Evolutionary conservation across 2,113 vertebrate species (phyloP), one percentile per base, ranked within the genome.

Genomic region (Ceuthmochares aereus): DNA sequence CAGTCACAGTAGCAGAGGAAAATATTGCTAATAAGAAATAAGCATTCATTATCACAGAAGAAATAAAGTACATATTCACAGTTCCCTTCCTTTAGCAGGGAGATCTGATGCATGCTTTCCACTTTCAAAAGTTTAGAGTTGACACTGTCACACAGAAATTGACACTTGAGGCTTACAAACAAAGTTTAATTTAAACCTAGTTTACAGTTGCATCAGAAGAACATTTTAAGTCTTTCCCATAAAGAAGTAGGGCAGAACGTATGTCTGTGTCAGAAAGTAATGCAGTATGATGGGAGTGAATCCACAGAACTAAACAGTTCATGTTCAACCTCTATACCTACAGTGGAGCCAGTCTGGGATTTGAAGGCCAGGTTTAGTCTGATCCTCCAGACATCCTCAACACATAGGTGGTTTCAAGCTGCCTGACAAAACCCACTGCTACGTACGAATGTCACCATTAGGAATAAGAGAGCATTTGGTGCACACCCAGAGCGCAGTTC

Each of bases 131-230:
- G 7, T 34, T 62, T 29, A 29, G 49, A 74, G 32, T 80, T 85
- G 37, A 79, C 67, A 76, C 32, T 45, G 14, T 83, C 72, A 91
- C 83, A 95, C 63, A 94, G 72, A 94, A 91, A 88, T 8, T 62
- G 82, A 96, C 85, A 92, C 85, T 93, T 69, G 29, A 86, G 23
- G 7, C 45, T 85, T 94, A 90, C 23, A 67, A 92, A 90, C 85
- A 94, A 93, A 90, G 85, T 96, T 97, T 96, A 94, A 97, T 93
- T 88, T 94, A 95, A 88, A 88, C 85, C 83, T 93, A 93, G 72
- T 96, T 96, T 90, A 95, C 94, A 94, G 37, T 45, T 93, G 70
- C 36, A 91, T 84, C 78, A 95, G 87, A 94, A 93, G 84, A 78
- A 79, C 56, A 78, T 19, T 90, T 93, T 64, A 69, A 93, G 63